Evolutionary conservation across 2,888 invertebrate species (phyloP).

Genomic region (Ceraclea dissimilis): DNA sequence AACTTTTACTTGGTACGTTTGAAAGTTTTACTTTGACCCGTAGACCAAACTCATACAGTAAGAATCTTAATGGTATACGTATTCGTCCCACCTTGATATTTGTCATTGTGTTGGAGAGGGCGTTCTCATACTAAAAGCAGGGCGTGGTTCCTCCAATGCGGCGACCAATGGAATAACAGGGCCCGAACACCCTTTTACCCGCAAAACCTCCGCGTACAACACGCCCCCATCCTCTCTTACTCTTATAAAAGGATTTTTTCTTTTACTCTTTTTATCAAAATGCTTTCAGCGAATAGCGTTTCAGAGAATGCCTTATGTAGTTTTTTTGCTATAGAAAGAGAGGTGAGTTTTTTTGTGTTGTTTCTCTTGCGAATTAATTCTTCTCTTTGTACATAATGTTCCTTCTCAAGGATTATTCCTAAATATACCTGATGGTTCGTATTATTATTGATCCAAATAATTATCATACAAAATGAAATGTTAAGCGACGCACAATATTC

Average conservation of each 20-base stretch:
- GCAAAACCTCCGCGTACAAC: slow-evolving; percentile 5
- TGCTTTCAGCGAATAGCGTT: slow-evolving; percentile 22
- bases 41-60: neutral
- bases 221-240: slow-evolving; percentile 14
- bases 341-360: slow-evolving; percentile 1
- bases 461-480: too few relatives aligned
- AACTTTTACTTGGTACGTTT: slow-evolving; percentile 7
- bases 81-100: slow-evolving; percentile 10
- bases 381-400: neutral
- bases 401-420: neutral
- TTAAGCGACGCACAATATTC: too few relatives aligned
- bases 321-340: neutral
- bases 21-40: neutral
- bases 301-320: slow-evolving; percentile 10
- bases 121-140: slow-evolving; percentile 13
- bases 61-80: slow-evolving; percentile 3
- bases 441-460: too few relatives aligned
- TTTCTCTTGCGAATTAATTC: neutral
- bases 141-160: slow-evolving; percentile 16
- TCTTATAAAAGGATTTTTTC: slow-evolving; percentile 15
- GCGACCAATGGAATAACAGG: slow-evolving; percentile 19
- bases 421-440: too few relatives aligned
- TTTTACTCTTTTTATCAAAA: slow-evolving; percentile 10
- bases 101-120: slow-evolving; percentile 19
- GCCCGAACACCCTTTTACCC: slow-evolving; percentile 12